These are phyloP conservation scores for Loris lydekkerianus DNA, from an alignment of 2,797 vertebrate species.

Conservation along the genomic window DNA sequence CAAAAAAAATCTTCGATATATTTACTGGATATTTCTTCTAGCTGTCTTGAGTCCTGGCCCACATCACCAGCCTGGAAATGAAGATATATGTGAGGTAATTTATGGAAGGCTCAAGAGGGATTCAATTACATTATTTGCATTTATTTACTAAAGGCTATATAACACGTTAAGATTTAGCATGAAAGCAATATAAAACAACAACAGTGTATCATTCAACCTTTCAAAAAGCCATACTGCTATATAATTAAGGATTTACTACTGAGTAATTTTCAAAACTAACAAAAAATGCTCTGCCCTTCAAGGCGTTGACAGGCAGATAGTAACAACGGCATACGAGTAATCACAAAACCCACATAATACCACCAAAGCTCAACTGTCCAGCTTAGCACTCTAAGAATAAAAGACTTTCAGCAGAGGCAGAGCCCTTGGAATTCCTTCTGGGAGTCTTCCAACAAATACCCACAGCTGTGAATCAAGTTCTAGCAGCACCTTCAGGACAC, in stretches of 20 bases:
- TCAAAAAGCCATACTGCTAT: constrained; percentile 43
- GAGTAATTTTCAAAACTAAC: constrained; percentile 73
- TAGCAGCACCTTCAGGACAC: not conserved
- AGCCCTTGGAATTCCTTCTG: not conserved
- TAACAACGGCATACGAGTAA: constrained; percentile 21
- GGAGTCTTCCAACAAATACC: not conserved
- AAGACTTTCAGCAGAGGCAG: not conserved
- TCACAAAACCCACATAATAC: constrained; percentile 32
- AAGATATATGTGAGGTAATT: constrained; percentile 54
- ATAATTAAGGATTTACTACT: constrained; percentile 63
- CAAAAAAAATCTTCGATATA: not conserved
- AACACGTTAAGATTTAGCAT: constrained; percentile 43
- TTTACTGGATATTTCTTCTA: not conserved
- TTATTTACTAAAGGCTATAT: constrained; percentile 52
- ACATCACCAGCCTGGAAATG: not conserved
- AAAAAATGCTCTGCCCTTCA: constrained; percentile 23
- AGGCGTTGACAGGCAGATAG: constrained; percentile 51
- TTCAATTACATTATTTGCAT: constrained; percentile 65
- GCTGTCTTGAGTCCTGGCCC: not conserved
- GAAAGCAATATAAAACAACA: constrained; percentile 62
- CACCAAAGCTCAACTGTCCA: not conserved
- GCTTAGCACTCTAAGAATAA: not conserved
- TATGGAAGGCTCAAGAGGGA: constrained; percentile 24
- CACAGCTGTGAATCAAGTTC: not conserved
- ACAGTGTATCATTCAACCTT: constrained; percentile 49